These are phyloP conservation scores for Limnephilus rhombicus DNA, from an alignment of 2,888 invertebrate species.

Conservation along the genomic window DNA sequence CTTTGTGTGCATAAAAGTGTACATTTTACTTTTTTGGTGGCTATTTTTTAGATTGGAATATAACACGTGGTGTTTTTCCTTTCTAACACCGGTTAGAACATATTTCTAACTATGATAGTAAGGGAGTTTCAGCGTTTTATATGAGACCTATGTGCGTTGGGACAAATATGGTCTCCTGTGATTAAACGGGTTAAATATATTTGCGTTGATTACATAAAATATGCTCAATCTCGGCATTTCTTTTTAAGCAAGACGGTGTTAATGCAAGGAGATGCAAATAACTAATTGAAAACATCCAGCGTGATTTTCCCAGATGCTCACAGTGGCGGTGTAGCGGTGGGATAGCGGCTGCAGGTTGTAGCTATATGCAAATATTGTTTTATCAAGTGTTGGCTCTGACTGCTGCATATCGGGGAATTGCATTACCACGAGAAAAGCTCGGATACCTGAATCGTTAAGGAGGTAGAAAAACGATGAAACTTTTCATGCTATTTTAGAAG, in stretches of 20 bases:
- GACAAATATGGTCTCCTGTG: no score
- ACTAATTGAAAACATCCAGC: constrained; percentile 43
- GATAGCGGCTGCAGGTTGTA: neutral
- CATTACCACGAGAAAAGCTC: constrained; percentile 56
- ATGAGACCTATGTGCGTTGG: no score
- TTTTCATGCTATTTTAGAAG: neutral
- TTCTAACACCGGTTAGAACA: no score
- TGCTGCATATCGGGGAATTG: constrained; percentile 33
- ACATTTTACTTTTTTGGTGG: no score
- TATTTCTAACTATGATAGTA: no score
- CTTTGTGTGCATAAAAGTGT: no score
- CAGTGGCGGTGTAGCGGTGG: neutral
- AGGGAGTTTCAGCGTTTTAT: no score
- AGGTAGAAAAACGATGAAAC: neutral
- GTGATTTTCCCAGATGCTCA: constrained; percentile 4
- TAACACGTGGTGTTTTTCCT: no score
- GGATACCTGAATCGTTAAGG: neutral
- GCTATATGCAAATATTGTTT: constrained; percentile 51
- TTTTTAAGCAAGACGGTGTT: neutral
- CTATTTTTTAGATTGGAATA: no score
- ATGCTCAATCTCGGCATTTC: neutral
- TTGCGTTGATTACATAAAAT: neutral
- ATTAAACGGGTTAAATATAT: neutral
- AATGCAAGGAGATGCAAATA: constrained; percentile 40
- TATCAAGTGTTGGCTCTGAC: constrained; percentile 46